A percentile compares a stretch with the other conserved stretches of the same genome.
phyloP scores from a whole-genome alignment of 2,888 invertebrate species.

The Lampropteryx suffumata region DNA sequence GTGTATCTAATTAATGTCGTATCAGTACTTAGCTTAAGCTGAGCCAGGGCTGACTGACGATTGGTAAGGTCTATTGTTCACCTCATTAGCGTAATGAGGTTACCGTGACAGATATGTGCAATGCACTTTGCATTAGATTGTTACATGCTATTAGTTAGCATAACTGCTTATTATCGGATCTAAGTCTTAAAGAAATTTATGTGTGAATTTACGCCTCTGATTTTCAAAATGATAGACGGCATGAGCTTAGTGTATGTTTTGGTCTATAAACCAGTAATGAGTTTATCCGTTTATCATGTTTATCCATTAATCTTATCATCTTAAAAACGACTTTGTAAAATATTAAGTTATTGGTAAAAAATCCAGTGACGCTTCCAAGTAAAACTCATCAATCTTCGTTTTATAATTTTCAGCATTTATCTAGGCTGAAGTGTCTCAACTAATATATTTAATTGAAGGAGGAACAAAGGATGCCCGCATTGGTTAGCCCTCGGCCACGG shows the following conservation, averaged over 20 bases:
- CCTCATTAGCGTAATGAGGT: conserved; percentile 25
- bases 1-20: conserved; percentile 15
- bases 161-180: too few relatives aligned
- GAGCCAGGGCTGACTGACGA: conserved; percentile 11
- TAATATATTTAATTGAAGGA: conserved; percentile 22
- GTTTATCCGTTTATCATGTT: too few relatives aligned
- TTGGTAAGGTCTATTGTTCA: conserved; percentile 18
- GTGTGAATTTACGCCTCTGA: too few relatives aligned
- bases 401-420: not conserved
- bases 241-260: too few relatives aligned
- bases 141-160: not conserved
- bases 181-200: too few relatives aligned
- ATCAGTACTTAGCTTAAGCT: conserved; percentile 8
- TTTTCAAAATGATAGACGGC: too few relatives aligned
- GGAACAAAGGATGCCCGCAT: conserved; percentile 22
- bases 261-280: too few relatives aligned
- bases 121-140: conserved; percentile 4
- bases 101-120: conserved; percentile 11
- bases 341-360: too few relatives aligned
- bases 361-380: too few relatives aligned
- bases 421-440: conserved; percentile 3
- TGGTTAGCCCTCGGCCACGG: conserved; percentile 4
- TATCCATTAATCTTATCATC: too few relatives aligned
- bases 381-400: not conserved
- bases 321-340: too few relatives aligned